A percentile compares a stretch with the other conserved stretches of the same genome.
phyloP scores from a whole-genome alignment of 1,140 invertebrate species.

The Vollenhovia emeryi region DNA sequence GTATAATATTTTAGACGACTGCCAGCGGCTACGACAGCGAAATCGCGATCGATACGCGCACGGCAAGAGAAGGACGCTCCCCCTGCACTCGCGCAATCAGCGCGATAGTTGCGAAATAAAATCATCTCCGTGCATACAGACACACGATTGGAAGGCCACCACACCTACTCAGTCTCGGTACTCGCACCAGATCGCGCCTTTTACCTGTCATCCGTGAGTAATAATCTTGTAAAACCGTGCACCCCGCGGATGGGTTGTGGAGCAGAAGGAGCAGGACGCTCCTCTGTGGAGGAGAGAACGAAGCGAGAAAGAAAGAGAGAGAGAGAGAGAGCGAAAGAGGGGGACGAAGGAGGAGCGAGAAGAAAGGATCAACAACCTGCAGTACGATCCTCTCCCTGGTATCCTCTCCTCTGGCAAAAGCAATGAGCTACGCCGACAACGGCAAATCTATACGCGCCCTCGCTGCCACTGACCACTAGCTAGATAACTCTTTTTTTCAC shows the following conservation, averaged over 20 bases:
- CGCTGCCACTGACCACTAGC: constrained; percentile 30
- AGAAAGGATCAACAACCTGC: constrained; percentile 80
- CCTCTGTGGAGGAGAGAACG: not conserved
- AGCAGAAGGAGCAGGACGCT: constrained; percentile 54
- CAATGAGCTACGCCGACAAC: constrained; percentile 69
- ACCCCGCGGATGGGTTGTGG: constrained; percentile 65
- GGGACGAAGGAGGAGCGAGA: constrained; percentile 65
- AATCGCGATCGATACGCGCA: not conserved
- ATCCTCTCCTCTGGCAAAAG: constrained; percentile 64
- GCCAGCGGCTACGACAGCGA: not conserved
- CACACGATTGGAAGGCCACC: constrained; percentile 45
- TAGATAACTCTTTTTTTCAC: constrained; percentile 2
- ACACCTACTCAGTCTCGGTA: constrained; percentile 44
- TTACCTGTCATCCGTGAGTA: constrained; percentile 76
- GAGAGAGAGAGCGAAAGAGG: constrained; percentile 29
- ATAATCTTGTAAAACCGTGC: constrained; percentile 76
- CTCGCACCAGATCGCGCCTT: constrained; percentile 62
- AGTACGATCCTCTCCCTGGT: constrained; percentile 70
- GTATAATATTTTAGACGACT: not conserved
- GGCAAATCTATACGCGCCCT: constrained; percentile 68
- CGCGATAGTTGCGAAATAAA: constrained; percentile 53
- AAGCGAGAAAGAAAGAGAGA: constrained; percentile 24
- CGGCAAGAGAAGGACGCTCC: not conserved
- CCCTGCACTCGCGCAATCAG: constrained; percentile 14
- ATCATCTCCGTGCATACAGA: constrained; percentile 5